A percentile compares a stretch with the other conserved stretches of the same genome.
Evolutionary conservation across 35 echinoderm and acorn worm species (phyloP).

Genomic region (Stichopus chloronotus): DNA sequence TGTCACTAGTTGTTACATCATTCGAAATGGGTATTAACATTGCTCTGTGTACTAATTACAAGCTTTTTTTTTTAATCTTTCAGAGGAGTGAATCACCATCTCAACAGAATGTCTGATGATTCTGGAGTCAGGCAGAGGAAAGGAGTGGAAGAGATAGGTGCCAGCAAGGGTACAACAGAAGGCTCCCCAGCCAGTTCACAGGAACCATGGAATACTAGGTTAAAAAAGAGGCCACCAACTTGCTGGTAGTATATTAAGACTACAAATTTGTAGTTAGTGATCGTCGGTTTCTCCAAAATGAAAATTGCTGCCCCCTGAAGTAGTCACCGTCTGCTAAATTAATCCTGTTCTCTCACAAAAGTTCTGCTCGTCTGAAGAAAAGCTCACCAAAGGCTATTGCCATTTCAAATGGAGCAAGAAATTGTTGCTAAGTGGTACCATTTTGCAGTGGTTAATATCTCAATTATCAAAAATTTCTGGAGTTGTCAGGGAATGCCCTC

Average conservation of each 20-base stretch:
- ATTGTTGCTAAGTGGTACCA: not conserved
- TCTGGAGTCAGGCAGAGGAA: constrained; percentile 15
- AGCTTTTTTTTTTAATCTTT: too few species aligned
- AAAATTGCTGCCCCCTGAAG: too few species aligned
- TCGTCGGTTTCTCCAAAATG: not conserved
- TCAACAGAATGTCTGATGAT: constrained; percentile 3
- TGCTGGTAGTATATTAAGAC: not conserved
- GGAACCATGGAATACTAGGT: not conserved
- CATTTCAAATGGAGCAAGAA: too few species aligned
- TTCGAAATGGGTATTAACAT: too few species aligned
- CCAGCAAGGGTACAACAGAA: not conserved
- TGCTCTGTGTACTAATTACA: too few species aligned
- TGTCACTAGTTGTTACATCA: too few species aligned
- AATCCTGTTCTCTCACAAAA: not conserved
- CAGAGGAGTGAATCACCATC: too few species aligned
- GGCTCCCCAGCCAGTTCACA: not conserved
- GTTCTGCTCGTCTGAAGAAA: not conserved
- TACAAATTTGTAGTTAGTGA: not conserved
- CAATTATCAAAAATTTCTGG: too few species aligned
- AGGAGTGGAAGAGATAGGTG: not conserved
- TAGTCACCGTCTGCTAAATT: too few species aligned
- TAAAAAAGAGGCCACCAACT: constrained; percentile 20
- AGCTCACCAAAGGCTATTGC: not conserved
- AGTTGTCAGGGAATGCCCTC: too few species aligned
- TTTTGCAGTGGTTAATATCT: too few species aligned